phyloP scores from a whole-genome alignment of 2,113 vertebrate species.

The Redunca redunca region DNA sequence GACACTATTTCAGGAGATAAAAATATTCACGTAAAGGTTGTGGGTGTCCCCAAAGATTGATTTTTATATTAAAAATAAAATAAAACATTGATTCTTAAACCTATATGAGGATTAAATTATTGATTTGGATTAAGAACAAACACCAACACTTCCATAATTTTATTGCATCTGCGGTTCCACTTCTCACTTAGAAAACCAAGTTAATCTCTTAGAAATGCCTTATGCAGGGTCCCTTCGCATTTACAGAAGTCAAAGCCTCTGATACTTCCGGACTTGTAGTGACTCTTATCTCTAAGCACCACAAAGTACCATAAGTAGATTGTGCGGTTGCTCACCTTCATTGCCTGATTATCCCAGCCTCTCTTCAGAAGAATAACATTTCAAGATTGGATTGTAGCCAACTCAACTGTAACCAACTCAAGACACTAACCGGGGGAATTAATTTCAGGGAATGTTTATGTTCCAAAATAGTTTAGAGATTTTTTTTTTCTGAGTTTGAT shows the following conservation, averaged over 20 bases:
- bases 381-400: conserved; percentile 51
- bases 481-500: conserved; percentile 20
- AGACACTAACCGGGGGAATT: conserved; percentile 23
- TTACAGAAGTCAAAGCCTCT: conserved; percentile 61
- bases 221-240: conserved; percentile 20
- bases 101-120: conserved; percentile 37
- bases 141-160: conserved; percentile 47
- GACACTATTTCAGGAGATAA: conserved; percentile 71
- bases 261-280: conserved; percentile 58
- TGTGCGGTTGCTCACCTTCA: conserved; percentile 34
- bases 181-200: conserved; percentile 62
- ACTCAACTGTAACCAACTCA: conserved; percentile 25
- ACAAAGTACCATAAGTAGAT: conserved; percentile 61
- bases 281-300: conserved; percentile 66
- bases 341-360: conserved; percentile 52
- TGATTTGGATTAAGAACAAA: conserved; percentile 38
- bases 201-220: conserved; percentile 62
- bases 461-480: conserved; percentile 24
- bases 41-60: conserved; percentile 62
- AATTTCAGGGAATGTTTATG: conserved; percentile 32
- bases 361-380: conserved; percentile 58
- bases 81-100: conserved; percentile 13
- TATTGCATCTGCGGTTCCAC: conserved; percentile 38
- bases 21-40: conserved; percentile 44
- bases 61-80: conserved; percentile 57